Evolutionary conservation across 2,797 vertebrate genomes (phyloP).

Genomic region (Sciurus vulgaris): DNA sequence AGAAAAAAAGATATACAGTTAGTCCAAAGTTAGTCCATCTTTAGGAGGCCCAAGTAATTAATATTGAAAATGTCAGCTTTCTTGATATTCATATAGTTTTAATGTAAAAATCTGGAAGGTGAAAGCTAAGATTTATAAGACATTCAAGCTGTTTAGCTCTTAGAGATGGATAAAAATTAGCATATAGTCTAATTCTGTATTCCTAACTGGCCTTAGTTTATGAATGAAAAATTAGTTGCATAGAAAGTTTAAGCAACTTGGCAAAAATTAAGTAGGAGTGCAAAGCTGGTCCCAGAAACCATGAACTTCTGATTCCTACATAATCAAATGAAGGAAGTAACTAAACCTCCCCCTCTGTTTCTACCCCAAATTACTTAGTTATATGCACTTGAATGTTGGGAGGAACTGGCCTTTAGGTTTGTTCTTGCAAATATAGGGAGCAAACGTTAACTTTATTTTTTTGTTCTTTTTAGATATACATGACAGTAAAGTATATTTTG

Average conservation of each 20-base stretch:
- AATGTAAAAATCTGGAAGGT: slow-evolving; percentile 1
- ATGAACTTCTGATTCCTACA: neutral
- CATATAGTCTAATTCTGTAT: neutral
- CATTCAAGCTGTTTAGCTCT: neutral
- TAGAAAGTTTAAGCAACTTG: slow-evolving; percentile 7
- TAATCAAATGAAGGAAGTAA: neutral
- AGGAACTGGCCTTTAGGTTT: neutral
- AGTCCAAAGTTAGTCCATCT: neutral
- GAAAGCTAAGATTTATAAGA: neutral
- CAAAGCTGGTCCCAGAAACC: neutral
- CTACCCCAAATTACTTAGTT: neutral
- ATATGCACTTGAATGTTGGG: neutral
- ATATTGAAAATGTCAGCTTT: neutral
- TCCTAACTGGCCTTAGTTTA: neutral
- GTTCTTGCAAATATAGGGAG: neutral
- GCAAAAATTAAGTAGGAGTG: neutral
- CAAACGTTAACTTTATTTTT: neutral
- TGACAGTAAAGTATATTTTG: too few species aligned
- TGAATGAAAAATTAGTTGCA: neutral
- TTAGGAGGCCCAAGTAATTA: slow-evolving; percentile 2
- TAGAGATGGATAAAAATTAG: neutral
- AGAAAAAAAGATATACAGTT: neutral
- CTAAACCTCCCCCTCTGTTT: neutral
- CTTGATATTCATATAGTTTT: neutral
- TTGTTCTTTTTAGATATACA: too few species aligned